These are phyloP conservation scores for Latrodectus hesperus DNA, from an alignment of 2,888 invertebrate genomes.

Conservation along the genomic window DNA sequence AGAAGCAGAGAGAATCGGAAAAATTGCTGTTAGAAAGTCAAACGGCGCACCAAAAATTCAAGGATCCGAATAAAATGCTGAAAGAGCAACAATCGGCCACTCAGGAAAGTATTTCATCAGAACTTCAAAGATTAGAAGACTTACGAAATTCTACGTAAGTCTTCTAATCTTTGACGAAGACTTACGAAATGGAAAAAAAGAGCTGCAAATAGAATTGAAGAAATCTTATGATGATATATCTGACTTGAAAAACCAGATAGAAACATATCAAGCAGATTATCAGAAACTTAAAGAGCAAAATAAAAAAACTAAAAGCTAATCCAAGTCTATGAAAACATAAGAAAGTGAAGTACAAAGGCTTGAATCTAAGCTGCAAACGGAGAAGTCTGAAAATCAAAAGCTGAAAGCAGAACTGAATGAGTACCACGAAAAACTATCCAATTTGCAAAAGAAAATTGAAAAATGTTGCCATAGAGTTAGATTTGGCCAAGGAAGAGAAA, in stretches of 20 bases:
- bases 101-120: conserved; percentile 54
- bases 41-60: conserved; percentile 48
- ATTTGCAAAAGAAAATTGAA: conserved; percentile 61
- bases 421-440: conserved; percentile 58
- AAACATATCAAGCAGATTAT: conserved; percentile 46
- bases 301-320: conserved; percentile 57
- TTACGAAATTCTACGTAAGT: no score
- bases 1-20: conserved; percentile 34
- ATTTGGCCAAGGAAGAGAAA: conserved; percentile 63
- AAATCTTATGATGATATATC: conserved; percentile 65
- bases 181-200: conserved; percentile 65
- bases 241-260: conserved; percentile 51
- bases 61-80: conserved; percentile 46
- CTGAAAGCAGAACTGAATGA: conserved; percentile 62
- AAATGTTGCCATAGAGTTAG: conserved; percentile 59
- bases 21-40: conserved; percentile 40
- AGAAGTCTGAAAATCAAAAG: conserved; percentile 61
- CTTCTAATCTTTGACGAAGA: no score
- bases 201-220: conserved; percentile 53
- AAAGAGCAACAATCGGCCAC: conserved; percentile 57
- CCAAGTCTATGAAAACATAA: conserved; percentile 55
- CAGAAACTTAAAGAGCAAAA: conserved; percentile 61
- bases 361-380: conserved; percentile 55
- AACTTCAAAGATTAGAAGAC: conserved; percentile 63
- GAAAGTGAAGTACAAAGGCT: conserved; percentile 59